phyloP scores from a whole-genome alignment of 2,797 vertebrate genomes.

The Limosa lapponica region DNA sequence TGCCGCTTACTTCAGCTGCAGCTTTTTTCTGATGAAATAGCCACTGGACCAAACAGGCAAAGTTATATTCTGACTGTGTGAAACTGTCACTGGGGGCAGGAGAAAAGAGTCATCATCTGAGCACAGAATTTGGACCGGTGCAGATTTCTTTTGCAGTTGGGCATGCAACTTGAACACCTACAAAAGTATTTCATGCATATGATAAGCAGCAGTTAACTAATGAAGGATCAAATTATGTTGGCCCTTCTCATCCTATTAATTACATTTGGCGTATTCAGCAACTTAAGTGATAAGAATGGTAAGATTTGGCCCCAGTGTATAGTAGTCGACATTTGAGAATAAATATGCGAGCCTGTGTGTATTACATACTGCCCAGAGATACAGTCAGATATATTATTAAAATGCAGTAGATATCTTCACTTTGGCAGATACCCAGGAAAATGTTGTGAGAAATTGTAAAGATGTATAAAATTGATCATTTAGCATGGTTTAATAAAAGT shows the following conservation, averaged over 20 bases:
- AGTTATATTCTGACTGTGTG: not conserved
- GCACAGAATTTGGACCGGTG: not conserved
- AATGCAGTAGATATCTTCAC: not conserved
- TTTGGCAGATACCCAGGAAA: not conserved
- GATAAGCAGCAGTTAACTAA: not conserved
- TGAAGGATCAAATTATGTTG: not conserved
- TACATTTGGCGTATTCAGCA: not conserved
- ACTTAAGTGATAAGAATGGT: not conserved
- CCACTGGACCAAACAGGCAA: not conserved
- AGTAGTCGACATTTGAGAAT: not conserved
- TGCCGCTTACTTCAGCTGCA: not conserved
- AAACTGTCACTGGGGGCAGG: not conserved
- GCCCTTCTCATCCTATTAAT: not conserved
- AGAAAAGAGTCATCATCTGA: not conserved
- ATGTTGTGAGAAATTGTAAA: not conserved
- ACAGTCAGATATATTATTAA: not conserved
- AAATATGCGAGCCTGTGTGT: accelerated
- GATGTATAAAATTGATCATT: not conserved
- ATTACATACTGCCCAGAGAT: not conserved
- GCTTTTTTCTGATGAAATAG: not conserved
- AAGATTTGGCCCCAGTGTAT: not conserved
- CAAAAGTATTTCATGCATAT: not conserved
- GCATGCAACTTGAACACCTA: not conserved
- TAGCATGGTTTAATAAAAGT: not conserved
- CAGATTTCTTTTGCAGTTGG: not conserved